A percentile compares a stretch with the other conserved stretches of the same genome.
These are phyloP conservation scores for Carposina sasakii DNA, from an alignment of 1,140 invertebrate species.

Conservation along the genomic window DNA sequence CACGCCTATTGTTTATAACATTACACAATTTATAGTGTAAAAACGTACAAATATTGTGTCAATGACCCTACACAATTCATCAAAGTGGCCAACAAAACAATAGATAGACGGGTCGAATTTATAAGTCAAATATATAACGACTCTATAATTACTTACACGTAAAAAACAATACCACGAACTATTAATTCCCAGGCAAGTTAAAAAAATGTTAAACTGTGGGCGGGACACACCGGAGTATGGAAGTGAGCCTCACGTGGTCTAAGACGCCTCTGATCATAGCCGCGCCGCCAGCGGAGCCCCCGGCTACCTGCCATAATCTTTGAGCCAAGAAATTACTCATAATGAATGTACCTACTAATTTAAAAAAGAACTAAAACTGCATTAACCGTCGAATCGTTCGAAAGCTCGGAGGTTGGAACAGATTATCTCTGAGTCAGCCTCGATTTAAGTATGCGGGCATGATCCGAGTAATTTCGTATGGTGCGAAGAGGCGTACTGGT, in stretches of 20 bases:
- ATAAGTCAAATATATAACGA: too few relatives aligned
- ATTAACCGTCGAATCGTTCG: slow-evolving; percentile 27
- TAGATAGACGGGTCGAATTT: slow-evolving; percentile 24
- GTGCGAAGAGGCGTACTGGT: too few relatives aligned
- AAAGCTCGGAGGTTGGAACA: slow-evolving; percentile 21
- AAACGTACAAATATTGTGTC: neutral
- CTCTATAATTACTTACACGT: slow-evolving; percentile 40
- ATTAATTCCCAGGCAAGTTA: slow-evolving; percentile 51
- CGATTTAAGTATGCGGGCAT: slow-evolving; percentile 13
- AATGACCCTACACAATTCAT: slow-evolving; percentile 16
- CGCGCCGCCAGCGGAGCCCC: slow-evolving; percentile 36
- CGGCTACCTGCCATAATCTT: slow-evolving; percentile 69
- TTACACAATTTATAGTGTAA: neutral
- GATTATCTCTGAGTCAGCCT: slow-evolving; percentile 42
- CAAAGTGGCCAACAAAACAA: slow-evolving; percentile 17
- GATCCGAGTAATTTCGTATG: too few relatives aligned
- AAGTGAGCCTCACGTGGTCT: slow-evolving; percentile 47
- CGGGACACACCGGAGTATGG: slow-evolving; percentile 30
- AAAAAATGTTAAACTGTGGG: slow-evolving; percentile 69
- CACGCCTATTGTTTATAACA: slow-evolving; percentile 1
- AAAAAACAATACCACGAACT: slow-evolving; percentile 55
- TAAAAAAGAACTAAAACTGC: slow-evolving; percentile 29
- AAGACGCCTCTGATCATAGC: slow-evolving; percentile 44
- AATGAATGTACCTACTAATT: slow-evolving; percentile 63
- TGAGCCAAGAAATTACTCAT: slow-evolving; percentile 64